These are phyloP conservation scores for Meles meles DNA, from an alignment of 2,113 vertebrate species.

Conservation along the genomic window DNA sequence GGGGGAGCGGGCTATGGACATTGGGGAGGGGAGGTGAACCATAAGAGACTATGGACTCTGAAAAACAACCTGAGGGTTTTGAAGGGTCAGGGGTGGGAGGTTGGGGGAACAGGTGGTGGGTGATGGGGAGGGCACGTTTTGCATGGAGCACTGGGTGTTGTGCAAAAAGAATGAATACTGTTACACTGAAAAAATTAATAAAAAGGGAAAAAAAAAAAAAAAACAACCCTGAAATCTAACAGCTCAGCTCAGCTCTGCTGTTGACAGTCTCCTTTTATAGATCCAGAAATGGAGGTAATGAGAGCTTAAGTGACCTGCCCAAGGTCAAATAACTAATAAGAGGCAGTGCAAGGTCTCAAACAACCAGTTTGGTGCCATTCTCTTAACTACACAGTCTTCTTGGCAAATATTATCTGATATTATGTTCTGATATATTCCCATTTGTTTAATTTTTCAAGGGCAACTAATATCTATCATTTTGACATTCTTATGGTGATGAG, in stretches of 20 bases:
- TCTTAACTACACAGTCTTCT: background rate
- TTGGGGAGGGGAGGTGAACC: too few species aligned
- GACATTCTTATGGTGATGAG: background rate
- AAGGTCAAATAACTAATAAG: background rate
- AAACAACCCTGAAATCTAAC: background rate
- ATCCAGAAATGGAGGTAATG: background rate
- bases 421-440: background rate
- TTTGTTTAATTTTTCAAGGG: background rate
- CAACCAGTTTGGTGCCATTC: background rate
- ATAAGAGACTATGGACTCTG: too few species aligned
- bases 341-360: background rate
- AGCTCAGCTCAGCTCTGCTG: background rate
- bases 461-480: background rate
- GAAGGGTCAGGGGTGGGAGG: too few species aligned
- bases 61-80: too few species aligned
- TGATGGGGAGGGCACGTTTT: too few species aligned
- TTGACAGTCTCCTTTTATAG: background rate
- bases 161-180: too few species aligned
- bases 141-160: too few species aligned
- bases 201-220: too few species aligned
- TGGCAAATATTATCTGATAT: background rate
- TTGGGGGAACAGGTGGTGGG: too few species aligned
- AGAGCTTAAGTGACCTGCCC: background rate
- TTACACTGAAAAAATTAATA: too few species aligned
- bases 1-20: too few species aligned